Evolutionary conservation across 2,113 vertebrate genomes (phyloP).

Genomic region (Scartelaos histophorus): DNA sequence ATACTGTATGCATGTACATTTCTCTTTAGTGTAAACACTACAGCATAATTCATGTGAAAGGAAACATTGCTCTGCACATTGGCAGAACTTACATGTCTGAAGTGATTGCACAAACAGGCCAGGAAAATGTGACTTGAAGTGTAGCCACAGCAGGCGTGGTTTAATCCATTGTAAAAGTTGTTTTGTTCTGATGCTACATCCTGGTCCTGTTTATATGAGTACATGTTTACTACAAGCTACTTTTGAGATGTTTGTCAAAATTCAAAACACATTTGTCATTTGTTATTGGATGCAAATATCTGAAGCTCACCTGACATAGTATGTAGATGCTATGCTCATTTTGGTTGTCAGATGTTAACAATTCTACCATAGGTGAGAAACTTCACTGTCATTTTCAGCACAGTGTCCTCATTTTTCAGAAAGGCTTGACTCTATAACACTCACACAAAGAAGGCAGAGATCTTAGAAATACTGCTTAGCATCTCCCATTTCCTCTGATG

Average conservation of each 20-base stretch:
- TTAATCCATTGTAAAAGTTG: slow-evolving; percentile 50
- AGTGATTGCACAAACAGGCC: slow-evolving; percentile 40
- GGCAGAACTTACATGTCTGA: background rate
- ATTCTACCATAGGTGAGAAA: slow-evolving; percentile 30
- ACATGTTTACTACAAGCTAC: slow-evolving; percentile 33
- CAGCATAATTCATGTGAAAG: background rate
- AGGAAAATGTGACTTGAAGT: slow-evolving; percentile 48
- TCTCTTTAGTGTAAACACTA: background rate
- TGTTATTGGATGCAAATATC: background rate
- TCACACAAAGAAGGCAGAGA: slow-evolving; percentile 1
- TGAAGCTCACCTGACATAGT: background rate
- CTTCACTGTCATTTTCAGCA: slow-evolving; percentile 19
- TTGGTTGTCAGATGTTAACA: slow-evolving; percentile 14
- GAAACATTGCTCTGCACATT: background rate
- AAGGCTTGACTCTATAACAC: slow-evolving; percentile 7
- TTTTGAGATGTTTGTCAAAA: slow-evolving; percentile 6
- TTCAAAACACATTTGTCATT: slow-evolving; percentile 16
- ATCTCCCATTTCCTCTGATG: background rate
- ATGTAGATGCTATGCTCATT: slow-evolving; percentile 4
- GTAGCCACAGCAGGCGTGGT: slow-evolving; percentile 44
- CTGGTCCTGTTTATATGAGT: slow-evolving; percentile 54
- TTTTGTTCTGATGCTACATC: slow-evolving; percentile 68
- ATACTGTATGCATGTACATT: slow-evolving; percentile 5
- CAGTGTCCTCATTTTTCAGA: slow-evolving; percentile 10
- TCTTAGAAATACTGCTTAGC: background rate